Evolutionary conservation across 37 sponge, comb jelly and placozoan genomes (phyloP).

Genomic region (Eunapius fragilis): DNA sequence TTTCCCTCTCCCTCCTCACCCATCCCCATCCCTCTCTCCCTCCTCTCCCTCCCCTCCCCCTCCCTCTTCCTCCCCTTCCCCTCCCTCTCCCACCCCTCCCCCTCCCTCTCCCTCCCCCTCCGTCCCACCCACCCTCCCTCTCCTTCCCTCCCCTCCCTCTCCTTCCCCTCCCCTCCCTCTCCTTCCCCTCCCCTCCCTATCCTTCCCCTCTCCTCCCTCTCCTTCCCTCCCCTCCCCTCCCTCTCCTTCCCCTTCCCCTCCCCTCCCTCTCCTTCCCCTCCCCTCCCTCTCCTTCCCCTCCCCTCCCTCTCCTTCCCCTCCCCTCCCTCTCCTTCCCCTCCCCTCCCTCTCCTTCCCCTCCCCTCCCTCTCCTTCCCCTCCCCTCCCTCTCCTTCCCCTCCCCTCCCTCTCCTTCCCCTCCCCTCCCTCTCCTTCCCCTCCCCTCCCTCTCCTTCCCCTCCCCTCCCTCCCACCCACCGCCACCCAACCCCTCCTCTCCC

Average conservation of each 20-base stretch:
- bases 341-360: slow-evolving; percentile 13
- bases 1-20: no score
- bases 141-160: no score
- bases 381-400: no score
- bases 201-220: no score
- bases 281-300: slow-evolving; percentile 12
- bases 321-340: slow-evolving; percentile 8
- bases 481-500: neutral
- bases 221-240: neutral
- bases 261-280: neutral
- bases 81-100: no score
- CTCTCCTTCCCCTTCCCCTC: neutral
- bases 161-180: neutral
- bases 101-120: no score
- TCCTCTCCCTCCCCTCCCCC: no score
- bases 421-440: slow-evolving; percentile 9
- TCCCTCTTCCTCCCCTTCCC: no score
- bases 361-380: slow-evolving; percentile 18
- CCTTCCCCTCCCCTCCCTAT: neutral
- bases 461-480: slow-evolving; percentile 7
- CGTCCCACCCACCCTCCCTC: no score
- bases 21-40: no score
- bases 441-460: slow-evolving; percentile 4
- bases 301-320: slow-evolving; percentile 39
- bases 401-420: no score